Evolutionary conservation across 2,888 invertebrate genomes (phyloP), one percentile per base, ranked within the genome.

Genomic region (Pristionchus entomophagus): DNA sequence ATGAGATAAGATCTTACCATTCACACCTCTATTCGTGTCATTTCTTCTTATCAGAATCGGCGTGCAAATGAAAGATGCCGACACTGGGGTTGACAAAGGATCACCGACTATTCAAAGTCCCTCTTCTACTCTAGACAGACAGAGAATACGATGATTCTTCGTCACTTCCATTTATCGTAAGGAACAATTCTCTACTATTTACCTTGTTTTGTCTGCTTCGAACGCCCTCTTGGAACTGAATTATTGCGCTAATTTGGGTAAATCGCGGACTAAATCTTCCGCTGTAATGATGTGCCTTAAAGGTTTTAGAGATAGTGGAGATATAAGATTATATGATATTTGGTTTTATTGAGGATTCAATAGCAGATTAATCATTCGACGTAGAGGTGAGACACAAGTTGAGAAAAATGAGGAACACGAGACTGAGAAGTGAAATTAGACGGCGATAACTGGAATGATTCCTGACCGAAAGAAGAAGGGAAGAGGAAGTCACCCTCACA

Each of bases 11-110:
- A 45, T 65, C 35, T 35, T 65, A 35, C 35, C 65, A 65, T 35
- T 65, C 65, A 65, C 17, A 65, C 35, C 65, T 65, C 65, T 65
- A 65, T 65, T 65, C 65, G 35, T 65, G 38, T 35, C 65, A 35
- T 65, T 35, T 17, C 35, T 62, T 35, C 65, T 65, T 65, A 65
- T 65, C 65, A 35, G 35, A 65, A 6, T 65, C 35, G 35, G 35
- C 8, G 2, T 65, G 14, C 6, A 19, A 19, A 65, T 38, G 10
- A 65, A 65, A 65, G 65, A 17, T 6, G 65, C 38, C 65, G 65
- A 65, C 65, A 59, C 29, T 59, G 59, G 10, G 59, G 32, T 59
- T 29, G 59, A 59, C 29, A 59, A 59, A 59, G 59, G 32, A 59
- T 10, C 29, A 59, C 59, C 59, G 59, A 59, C 59, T 59, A n/a